Evolutionary conservation across 2,797 vertebrate species (phyloP).

Genomic region (Perdix hodgsoniae): DNA sequence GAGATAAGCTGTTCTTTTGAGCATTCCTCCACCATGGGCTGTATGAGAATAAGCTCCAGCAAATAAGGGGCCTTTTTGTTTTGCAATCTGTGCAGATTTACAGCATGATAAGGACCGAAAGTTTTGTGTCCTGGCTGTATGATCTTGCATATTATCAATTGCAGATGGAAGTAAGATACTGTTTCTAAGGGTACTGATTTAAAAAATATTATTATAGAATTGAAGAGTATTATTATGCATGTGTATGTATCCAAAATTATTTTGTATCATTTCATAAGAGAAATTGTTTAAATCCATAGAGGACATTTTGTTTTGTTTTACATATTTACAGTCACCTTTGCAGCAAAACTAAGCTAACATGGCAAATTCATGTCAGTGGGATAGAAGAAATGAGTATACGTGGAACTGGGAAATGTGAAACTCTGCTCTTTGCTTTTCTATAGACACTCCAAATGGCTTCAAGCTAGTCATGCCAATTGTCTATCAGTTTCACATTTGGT

Average conservation of each 20-base stretch:
- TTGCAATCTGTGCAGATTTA: conserved; percentile 32
- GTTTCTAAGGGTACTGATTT: not conserved
- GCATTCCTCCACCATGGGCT: not conserved
- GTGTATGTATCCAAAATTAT: not conserved
- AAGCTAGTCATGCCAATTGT: not conserved
- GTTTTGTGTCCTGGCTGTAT: not conserved
- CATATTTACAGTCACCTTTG: not conserved
- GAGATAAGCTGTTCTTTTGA: conserved; percentile 57
- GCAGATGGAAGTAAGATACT: not conserved
- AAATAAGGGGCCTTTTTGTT: not conserved
- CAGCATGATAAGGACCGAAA: conserved; percentile 15
- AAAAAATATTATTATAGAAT: not conserved
- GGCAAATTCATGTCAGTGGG: not conserved
- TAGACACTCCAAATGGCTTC: not conserved
- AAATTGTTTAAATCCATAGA: not conserved
- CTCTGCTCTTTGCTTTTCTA: conserved; percentile 4
- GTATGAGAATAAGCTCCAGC: conserved; percentile 5
- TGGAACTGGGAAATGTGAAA: not conserved
- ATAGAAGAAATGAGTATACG: not conserved
- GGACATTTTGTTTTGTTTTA: not conserved
- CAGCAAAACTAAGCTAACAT: not conserved
- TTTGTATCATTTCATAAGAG: not conserved
- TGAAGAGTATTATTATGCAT: not conserved
- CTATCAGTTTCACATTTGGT: not conserved
- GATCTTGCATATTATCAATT: conserved; percentile 1